phyloP scores from a whole-genome alignment of 2,113 vertebrate genomes.

The Podocnemis expansa region DNA sequence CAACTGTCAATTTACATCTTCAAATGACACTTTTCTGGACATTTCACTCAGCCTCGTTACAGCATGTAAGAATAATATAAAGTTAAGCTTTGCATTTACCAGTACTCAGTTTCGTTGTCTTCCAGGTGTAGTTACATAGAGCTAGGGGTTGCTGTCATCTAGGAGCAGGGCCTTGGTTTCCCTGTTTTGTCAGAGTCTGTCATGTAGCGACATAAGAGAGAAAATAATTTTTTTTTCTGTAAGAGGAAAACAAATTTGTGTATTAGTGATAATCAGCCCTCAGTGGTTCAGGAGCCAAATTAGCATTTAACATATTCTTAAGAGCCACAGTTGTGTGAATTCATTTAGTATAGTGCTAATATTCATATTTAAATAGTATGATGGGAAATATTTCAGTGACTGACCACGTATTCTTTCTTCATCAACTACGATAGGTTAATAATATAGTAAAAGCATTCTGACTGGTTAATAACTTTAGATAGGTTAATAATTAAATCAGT shows the following conservation, averaged over 20 bases:
- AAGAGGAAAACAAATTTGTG: background rate
- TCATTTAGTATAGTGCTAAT: background rate
- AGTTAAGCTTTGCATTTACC: background rate
- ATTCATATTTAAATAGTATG: background rate
- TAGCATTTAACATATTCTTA: background rate
- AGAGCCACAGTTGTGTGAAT: background rate
- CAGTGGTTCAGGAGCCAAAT: background rate
- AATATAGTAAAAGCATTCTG: background rate
- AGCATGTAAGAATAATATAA: background rate
- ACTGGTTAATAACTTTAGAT: background rate
- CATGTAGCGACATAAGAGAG: background rate
- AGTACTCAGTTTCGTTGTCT: accelerated
- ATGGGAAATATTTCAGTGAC: background rate
- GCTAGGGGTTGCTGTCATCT: accelerated
- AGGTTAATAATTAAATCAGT: background rate
- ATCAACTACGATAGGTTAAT: background rate
- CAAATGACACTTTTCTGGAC: background rate
- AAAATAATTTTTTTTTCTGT: background rate
- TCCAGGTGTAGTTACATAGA: background rate
- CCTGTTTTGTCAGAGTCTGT: background rate
- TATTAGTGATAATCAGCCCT: background rate
- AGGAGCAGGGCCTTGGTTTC: background rate
- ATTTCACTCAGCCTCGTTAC: background rate
- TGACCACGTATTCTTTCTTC: background rate
- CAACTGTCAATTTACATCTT: background rate